Base-by-base conservation (phyloP, 2,797 vertebrate genomes). In the Scyliorhinus canicula region DNA sequence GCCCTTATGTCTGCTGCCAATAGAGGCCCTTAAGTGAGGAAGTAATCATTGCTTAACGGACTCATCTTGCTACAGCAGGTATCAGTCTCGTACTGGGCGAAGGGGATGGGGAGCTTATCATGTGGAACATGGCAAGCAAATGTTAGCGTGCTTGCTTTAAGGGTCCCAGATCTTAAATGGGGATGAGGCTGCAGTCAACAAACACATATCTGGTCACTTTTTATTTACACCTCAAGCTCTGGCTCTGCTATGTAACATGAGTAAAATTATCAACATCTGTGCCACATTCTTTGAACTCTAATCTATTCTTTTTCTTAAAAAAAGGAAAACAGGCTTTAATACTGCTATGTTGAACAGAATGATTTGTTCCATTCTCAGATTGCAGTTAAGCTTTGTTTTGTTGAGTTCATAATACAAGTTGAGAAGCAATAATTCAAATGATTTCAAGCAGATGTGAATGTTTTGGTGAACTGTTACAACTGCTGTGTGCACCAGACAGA, bases 141-240 rank as follows among this genome's bases (percentile, higher is more conserved):
- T 16, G 60, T 19, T 65, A 19, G 63, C 16, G 21, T 65, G 16
- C 21, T 65, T 65, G 63, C 63, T 19, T 65, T 2, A 14, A 65
- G 14, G 63, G 16, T 65, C 63, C 63, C 19, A 19, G 8, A 11
- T 65, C n/a, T 7, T 26, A 91, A 91, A 19, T 63, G 60, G n/a
- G 40, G 57, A 65, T 91, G 60, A n/a, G 24, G 0, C 57, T n/a
- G 60, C 21, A 91, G 55, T 57, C 86, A 90, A 35, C 57, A n/a
- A n/a, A 55, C 35, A 90, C 57, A 63, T 65, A 44, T 44, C 44
- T 63, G 88, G 60, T 40, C 57, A 91, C 57, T 65, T 65, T 91
- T 65, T n/a, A 91, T 63, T 91, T 91, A 65, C 57, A 91, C 88
- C 55, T 91, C 40, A 28, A 63, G 63, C n/a, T 12, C n/a, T 91